A percentile compares a stretch with the other conserved stretches of the same genome.
Conservation (phyloP, 2,113 vertebrate genomes). For the Limanda limanda region DNA sequence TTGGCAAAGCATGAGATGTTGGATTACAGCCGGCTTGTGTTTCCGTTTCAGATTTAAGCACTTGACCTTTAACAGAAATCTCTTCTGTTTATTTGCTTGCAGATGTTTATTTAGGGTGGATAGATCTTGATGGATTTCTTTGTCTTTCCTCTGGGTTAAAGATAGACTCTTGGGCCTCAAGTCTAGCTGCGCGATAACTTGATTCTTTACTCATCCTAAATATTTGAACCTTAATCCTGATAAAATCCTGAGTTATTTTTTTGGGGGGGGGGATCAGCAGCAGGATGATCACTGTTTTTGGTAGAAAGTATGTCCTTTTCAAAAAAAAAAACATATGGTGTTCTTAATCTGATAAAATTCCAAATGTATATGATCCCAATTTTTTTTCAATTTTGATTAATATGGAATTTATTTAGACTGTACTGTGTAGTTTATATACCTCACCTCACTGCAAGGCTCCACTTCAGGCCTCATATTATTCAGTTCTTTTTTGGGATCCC, state of each 20-base stretch:
- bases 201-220: too few relatives aligned
- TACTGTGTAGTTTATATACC: background rate
- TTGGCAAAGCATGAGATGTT: constrained; percentile 46
- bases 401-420: background rate
- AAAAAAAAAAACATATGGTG: background rate
- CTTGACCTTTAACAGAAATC: constrained; percentile 66
- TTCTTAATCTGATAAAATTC: background rate
- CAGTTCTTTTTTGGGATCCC: too few relatives aligned
- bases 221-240: constrained; percentile 14
- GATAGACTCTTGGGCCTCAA: constrained; percentile 27
- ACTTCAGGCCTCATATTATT: too few relatives aligned
- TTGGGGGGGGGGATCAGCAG: constrained; percentile 29
- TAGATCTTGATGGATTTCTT: constrained; percentile 24
- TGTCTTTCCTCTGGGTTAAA: constrained; percentile 39
- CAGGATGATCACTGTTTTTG: background rate
- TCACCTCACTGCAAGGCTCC: too few relatives aligned
- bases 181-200: constrained; percentile 40
- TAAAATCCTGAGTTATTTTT: constrained; percentile 5
- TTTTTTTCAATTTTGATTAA: background rate
- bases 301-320: background rate
- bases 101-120: constrained; percentile 65
- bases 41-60: constrained; percentile 56
- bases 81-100: constrained; percentile 52
- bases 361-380: background rate
- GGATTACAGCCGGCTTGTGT: constrained; percentile 53